Base-by-base conservation (phyloP, 1,140 invertebrate species). In the Lepidostoma basale region DNA sequence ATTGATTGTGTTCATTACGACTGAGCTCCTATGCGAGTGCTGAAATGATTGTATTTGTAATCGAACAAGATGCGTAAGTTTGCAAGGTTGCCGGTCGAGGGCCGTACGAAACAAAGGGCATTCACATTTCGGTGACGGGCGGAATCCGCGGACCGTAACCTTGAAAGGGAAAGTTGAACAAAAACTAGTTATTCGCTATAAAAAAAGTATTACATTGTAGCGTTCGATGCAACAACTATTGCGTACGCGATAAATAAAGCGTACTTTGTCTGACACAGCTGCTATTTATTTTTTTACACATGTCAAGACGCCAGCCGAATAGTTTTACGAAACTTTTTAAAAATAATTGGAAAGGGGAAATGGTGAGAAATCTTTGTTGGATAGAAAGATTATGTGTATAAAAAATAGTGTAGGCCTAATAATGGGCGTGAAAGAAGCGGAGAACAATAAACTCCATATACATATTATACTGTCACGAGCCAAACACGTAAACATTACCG, bases 401-500 rank as follows among this genome's bases (percentile, higher is more conserved):
- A n/a, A 30, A 62, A 62, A 47, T 3, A 45, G 33, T 28, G 22
- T 16, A 16, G 14, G 42, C 25, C 30, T 26, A 47, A 36, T 49
- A 52, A 64, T 30, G 63, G 63, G 63, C 63, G 54, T 47, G 40
- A 59, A 36, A 42, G 18, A 54, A 23, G 14, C 16, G n/a, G 49
- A 54, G 63, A 58, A 54, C 63, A 66, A 64, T 64, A 64, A 64
- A 64, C 62, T 33, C 36, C 3, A 25, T 52, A 52, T n/a, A 33
- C 52, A 12, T 14, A 33, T 22, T 64, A 23, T 20, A n/a, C 47
- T 42, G 63, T 54, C 62, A 59, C 68, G 62, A 47, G 54, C 59
- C 40, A 33, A 54, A 62, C 67, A 68, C 67, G 67, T 68, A 68
- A 68, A 68, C 67, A 68, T 68, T 62, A 62, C 47, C 44, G 58